These are phyloP conservation scores for Parasteatoda tepidariorum DNA, from an alignment of 1,140 invertebrate species.

Conservation along the genomic window DNA sequence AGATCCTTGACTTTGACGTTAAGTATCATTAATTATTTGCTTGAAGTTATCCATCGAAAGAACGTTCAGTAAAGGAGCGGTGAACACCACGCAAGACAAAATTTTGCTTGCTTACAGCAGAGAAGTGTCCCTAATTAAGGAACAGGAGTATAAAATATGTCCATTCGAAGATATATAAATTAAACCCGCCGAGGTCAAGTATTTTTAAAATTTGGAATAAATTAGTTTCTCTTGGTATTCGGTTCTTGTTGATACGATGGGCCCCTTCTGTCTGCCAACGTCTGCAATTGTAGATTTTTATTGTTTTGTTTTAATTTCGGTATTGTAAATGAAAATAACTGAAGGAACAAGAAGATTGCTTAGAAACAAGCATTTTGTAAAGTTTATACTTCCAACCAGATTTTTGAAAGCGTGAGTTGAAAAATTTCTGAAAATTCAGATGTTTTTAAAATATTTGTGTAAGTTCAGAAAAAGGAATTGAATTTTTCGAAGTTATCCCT, in stretches of 20 bases:
- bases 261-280: too few species aligned
- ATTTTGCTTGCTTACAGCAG: not conserved
- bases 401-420: too few species aligned
- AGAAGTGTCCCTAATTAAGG: not conserved
- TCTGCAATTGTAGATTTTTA: too few species aligned
- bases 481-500: slow-evolving; percentile 5
- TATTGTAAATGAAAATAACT: too few species aligned
- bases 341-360: too few species aligned
- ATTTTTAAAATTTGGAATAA: not conserved
- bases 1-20: slow-evolving; percentile 5
- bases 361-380: too few species aligned
- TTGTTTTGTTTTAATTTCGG: too few species aligned
- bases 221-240: not conserved
- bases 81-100: not conserved
- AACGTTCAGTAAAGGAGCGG: not conserved
- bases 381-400: too few species aligned
- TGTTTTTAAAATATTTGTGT: too few species aligned
- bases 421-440: too few species aligned
- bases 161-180: not conserved
- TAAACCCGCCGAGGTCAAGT: not conserved
- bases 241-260: too few species aligned
- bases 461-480: too few species aligned
- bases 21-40: slow-evolving; percentile 10
- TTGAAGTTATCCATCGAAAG: slow-evolving; percentile 11
- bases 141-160: not conserved